Evolutionary conservation across 2,797 vertebrate species (phyloP).

Genomic region (Mastacembelus armatus): DNA sequence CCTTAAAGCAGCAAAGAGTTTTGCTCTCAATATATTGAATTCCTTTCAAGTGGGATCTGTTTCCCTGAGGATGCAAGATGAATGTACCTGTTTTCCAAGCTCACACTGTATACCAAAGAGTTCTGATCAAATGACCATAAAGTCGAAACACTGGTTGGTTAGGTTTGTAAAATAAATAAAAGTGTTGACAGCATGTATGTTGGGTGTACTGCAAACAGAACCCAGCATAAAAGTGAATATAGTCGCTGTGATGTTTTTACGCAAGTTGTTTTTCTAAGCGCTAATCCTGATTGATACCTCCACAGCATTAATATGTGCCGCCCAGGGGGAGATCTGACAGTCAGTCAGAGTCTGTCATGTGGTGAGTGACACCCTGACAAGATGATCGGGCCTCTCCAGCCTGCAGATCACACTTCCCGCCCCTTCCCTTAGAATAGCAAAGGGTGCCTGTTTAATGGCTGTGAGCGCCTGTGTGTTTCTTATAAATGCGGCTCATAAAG

Average conservation of each 20-base stretch:
- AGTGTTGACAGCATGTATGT: not conserved
- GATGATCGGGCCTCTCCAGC: slow-evolving; percentile 28
- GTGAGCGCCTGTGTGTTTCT: slow-evolving; percentile 43
- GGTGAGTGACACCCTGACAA: slow-evolving; percentile 48
- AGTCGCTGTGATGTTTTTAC: not conserved
- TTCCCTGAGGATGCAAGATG: slow-evolving; percentile 45
- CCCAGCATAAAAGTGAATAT: not conserved
- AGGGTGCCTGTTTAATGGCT: slow-evolving; percentile 34
- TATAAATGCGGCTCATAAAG: slow-evolving; percentile 53
- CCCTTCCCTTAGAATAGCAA: slow-evolving; percentile 6
- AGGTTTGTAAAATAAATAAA: not conserved
- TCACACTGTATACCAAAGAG: not conserved
- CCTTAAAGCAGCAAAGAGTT: slow-evolving; percentile 16
- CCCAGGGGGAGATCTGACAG: slow-evolving; percentile 10
- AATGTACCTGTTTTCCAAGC: slow-evolving; percentile 32
- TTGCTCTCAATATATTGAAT: slow-evolving; percentile 56
- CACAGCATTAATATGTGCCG: slow-evolving; percentile 44
- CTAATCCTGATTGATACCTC: slow-evolving; percentile 42
- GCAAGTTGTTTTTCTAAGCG: not conserved
- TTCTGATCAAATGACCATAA: slow-evolving; percentile 26
- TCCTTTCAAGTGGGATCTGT: slow-evolving; percentile 45
- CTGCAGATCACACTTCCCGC: slow-evolving; percentile 21
- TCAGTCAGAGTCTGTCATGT: slow-evolving; percentile 7
- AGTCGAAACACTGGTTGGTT: not conserved
- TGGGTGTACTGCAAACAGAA: slow-evolving; percentile 1